Evolutionary conservation across 2,797 vertebrate species (phyloP).

Genomic region (Sebastes nivosus): DNA sequence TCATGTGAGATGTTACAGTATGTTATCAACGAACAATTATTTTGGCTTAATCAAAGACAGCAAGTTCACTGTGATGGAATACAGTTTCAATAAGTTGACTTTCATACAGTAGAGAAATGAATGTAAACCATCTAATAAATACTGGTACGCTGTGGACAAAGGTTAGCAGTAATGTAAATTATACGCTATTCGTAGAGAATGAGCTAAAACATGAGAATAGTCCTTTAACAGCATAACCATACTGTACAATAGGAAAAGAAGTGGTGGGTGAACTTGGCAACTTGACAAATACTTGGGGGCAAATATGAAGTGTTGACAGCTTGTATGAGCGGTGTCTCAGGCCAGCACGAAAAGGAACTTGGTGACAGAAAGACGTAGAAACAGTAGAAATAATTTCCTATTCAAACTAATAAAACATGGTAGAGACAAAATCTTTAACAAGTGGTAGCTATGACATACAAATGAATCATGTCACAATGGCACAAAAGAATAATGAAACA

Average conservation of each 20-base stretch:
- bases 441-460: constrained; percentile 35
- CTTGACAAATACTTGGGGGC: constrained; percentile 49
- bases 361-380: constrained; percentile 22
- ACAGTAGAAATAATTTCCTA: constrained; percentile 21
- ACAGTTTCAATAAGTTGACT: neutral
- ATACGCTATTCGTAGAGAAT: constrained; percentile 2
- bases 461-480: constrained; percentile 59
- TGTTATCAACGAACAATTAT: neutral
- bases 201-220: constrained; percentile 25
- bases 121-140: constrained; percentile 14
- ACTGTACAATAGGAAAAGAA: constrained; percentile 14
- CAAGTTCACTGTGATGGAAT: neutral
- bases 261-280: constrained; percentile 47
- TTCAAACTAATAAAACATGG: constrained; percentile 41
- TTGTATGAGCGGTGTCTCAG: constrained; percentile 44
- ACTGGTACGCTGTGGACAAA: neutral
- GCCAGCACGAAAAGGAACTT: constrained; percentile 31
- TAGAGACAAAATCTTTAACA: constrained; percentile 31
- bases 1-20: neutral
- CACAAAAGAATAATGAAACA: constrained; percentile 61
- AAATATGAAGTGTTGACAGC: constrained; percentile 54
- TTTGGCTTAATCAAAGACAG: neutral
- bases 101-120: constrained; percentile 1
- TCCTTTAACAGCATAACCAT: constrained; percentile 19
- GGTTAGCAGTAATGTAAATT: constrained; percentile 19